Conservation (phyloP, 2,888 invertebrate genomes). For the Euplagia quadripunctaria region DNA sequence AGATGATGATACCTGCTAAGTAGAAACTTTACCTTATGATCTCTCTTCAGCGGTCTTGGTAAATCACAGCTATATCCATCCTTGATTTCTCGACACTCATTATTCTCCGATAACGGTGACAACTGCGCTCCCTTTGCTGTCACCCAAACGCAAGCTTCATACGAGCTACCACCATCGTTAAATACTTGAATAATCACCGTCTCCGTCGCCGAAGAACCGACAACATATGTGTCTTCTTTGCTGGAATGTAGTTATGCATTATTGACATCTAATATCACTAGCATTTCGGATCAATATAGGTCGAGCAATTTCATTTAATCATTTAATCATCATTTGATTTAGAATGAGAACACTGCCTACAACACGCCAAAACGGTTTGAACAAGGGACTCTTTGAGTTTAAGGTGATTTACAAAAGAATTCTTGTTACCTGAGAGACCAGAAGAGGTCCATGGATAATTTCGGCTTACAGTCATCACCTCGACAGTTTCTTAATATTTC, state of each 20-base stretch:
- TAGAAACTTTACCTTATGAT: constrained; percentile 45
- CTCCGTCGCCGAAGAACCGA: constrained; percentile 57
- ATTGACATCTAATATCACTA: not conserved
- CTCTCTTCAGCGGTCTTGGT: constrained; percentile 50
- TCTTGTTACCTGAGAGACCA: constrained; percentile 56
- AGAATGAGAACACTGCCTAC: no score
- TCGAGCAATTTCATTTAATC: no score
- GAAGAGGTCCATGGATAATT: constrained; percentile 46
- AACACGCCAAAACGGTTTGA: no score
- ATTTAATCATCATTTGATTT: no score
- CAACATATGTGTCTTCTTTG: constrained; percentile 38
- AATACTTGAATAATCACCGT: constrained; percentile 50
- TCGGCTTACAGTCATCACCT: constrained; percentile 60
- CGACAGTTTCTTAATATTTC: constrained; percentile 56
- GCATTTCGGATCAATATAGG: no score
- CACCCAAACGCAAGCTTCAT: constrained; percentile 58
- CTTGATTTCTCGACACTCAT: constrained; percentile 15
- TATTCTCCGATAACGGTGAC: constrained; percentile 5
- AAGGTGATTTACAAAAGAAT: not conserved
- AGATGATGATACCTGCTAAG: not conserved
- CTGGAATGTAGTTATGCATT: not conserved
- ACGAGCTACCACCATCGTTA: constrained; percentile 62
- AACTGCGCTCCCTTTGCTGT: constrained; percentile 56
- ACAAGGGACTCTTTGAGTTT: no score
- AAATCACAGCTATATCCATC: constrained; percentile 55